Conservation (phyloP, 2,113 vertebrate genomes). For the Motacilla tschutschensis region DNA sequence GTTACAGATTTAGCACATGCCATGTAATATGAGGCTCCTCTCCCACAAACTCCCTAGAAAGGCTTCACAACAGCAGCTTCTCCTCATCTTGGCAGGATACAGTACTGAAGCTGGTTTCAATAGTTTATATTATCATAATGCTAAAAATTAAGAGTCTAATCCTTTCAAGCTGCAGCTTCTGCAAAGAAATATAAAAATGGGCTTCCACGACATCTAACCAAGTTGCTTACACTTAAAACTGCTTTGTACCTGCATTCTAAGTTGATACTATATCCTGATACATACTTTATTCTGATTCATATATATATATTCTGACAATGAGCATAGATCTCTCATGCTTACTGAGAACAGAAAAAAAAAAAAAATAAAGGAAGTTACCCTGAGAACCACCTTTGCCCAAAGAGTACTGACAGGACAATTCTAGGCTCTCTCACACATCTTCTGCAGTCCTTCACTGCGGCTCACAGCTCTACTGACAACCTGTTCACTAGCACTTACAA, state of each 20-base stretch:
- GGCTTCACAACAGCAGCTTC: neutral
- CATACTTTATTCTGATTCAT: no score
- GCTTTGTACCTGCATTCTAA: neutral
- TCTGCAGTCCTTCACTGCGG: neutral
- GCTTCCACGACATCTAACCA: neutral
- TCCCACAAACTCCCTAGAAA: neutral
- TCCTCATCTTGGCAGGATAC: neutral
- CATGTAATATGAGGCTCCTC: neutral
- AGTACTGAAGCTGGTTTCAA: neutral
- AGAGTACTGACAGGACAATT: neutral
- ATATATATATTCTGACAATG: neutral
- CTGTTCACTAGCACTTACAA: neutral
- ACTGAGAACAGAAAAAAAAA: neutral
- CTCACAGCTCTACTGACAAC: neutral
- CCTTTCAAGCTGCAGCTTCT: neutral
- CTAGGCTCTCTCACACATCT: no score
- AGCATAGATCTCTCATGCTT: accelerated
- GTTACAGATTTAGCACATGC: neutral
- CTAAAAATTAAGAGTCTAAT: neutral
- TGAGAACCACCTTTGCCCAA: neutral
- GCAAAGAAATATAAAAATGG: neutral
- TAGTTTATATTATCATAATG: neutral
- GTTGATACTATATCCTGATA: neutral
- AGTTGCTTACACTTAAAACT: neutral
- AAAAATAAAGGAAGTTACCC: neutral